Percentiles rank a stretch among this genome's conserved stretches.
These are phyloP conservation scores for Pelagia noctiluca DNA, from an alignment of 30 jellyfish, hydroid and myxozoan genomes.

Conservation along the genomic window DNA sequence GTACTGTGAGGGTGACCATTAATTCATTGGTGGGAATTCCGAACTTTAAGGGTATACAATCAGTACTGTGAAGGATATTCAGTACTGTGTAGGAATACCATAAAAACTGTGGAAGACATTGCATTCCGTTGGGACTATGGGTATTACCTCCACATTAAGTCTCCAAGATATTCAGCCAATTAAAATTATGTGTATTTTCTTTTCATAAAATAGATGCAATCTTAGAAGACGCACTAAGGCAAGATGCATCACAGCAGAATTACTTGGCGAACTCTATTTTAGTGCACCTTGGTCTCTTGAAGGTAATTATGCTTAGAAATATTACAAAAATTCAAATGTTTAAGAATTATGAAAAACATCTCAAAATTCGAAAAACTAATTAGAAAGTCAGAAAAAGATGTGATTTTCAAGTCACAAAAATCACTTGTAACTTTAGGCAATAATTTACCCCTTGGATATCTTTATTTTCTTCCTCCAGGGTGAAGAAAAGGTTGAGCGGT, in stretches of 20 bases:
- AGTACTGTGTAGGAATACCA: too few relatives aligned
- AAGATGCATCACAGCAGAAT: constrained; percentile 18
- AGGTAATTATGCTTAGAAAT: constrained; percentile 42
- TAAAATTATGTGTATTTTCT: neutral
- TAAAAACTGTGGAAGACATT: too few relatives aligned
- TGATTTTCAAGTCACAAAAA: neutral
- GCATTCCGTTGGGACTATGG: too few relatives aligned
- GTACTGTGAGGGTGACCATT: too few relatives aligned
- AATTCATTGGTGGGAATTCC: too few relatives aligned
- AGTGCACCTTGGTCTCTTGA: constrained; percentile 75
- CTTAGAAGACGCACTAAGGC: constrained; percentile 49
- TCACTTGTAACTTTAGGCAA: neutral
- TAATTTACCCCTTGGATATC: neutral
- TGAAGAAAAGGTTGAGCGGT: constrained; percentile 75
- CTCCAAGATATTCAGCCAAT: neutral
- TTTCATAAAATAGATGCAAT: too few relatives aligned
- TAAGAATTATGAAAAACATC: neutral
- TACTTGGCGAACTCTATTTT: constrained; percentile 40
- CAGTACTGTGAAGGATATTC: too few relatives aligned
- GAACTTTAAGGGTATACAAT: too few relatives aligned
- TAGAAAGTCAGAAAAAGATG: neutral
- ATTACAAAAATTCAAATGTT: too few relatives aligned
- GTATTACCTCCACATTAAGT: too few relatives aligned
- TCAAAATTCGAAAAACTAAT: neutral
- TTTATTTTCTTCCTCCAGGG: constrained; percentile 25